These are phyloP conservation scores for Regulus satrapa DNA, from an alignment of 2,113 vertebrate genomes.

Conservation along the genomic window DNA sequence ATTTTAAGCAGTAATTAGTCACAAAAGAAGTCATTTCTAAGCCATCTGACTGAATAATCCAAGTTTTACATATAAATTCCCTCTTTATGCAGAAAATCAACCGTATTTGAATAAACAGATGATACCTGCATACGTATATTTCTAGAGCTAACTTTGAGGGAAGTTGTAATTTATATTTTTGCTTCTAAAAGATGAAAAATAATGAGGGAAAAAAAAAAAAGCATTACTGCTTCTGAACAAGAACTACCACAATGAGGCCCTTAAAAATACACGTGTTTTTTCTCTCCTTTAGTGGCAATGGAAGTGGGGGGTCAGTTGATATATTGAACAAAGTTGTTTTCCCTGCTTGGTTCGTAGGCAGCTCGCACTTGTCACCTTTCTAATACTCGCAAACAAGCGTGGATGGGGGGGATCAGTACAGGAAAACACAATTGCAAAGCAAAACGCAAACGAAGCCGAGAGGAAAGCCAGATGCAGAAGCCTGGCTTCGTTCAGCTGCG, in stretches of 20 bases:
- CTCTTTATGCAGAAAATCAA: not conserved
- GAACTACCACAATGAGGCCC: not conserved
- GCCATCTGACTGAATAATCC: not conserved
- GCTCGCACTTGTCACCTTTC: not conserved
- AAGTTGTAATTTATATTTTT: not conserved
- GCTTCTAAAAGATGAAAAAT: not conserved
- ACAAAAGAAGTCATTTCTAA: not conserved
- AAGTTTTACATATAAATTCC: not conserved
- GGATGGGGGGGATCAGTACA: not conserved
- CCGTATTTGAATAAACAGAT: not conserved
- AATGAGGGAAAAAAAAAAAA: fast-evolving
- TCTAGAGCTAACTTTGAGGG: not conserved
- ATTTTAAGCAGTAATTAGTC: not conserved
- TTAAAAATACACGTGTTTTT: not conserved
- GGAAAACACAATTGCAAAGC: not conserved
- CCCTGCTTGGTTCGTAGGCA: not conserved
- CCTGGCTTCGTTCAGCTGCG: not conserved
- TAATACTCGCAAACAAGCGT: not conserved
- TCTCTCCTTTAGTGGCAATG: not conserved
- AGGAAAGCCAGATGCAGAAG: not conserved
- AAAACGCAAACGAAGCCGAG: not conserved
- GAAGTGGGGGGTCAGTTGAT: not conserved
- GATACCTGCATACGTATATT: not conserved
- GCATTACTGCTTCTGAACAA: not conserved
- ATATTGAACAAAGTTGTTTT: not conserved